A percentile compares a stretch with the other conserved stretches of the same genome.
Conservation (phyloP, 2,888 invertebrate genomes). For the Heteromyza rotundicornis region DNA sequence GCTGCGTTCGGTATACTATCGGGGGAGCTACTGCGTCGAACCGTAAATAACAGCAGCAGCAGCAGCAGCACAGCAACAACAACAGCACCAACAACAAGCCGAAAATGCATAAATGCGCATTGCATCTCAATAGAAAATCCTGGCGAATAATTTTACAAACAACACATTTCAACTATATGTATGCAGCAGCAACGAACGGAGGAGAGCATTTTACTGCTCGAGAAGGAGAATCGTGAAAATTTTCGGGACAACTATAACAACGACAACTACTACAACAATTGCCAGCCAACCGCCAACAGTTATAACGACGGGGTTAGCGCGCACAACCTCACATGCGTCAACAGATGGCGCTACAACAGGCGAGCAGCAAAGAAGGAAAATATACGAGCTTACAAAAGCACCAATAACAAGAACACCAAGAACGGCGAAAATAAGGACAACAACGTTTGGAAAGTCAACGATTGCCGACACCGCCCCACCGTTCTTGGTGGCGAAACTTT, state of each 20-base stretch:
- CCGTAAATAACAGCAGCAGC: not conserved
- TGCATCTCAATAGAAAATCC: slow-evolving; percentile 24
- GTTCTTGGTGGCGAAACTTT: not conserved
- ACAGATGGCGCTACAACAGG: slow-evolving; percentile 20
- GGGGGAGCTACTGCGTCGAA: not conserved
- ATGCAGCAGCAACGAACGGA: not conserved
- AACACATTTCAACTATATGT: not conserved
- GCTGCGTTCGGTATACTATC: not conserved
- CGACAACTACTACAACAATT: not conserved
- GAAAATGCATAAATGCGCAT: slow-evolving; percentile 11
- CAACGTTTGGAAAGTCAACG: not conserved
- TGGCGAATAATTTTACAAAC: slow-evolving; percentile 4
- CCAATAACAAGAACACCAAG: slow-evolving; percentile 1
- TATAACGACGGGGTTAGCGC: not conserved
- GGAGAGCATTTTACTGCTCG: not conserved
- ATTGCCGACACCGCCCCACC: not conserved
- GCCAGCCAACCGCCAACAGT: not conserved
- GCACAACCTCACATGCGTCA: slow-evolving; percentile 17
- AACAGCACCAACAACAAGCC: not conserved
- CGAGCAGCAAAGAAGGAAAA: slow-evolving; percentile 1
- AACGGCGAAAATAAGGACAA: not conserved
- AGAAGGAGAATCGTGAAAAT: slow-evolving; percentile 37
- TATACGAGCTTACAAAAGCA: not conserved
- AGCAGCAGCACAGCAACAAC: slow-evolving; percentile 1
- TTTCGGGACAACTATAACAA: slow-evolving; percentile 30